Evolutionary conservation across 2,797 vertebrate genomes (phyloP), one percentile per base, ranked within the genome.

Genomic region (Neoniphon sammara): DNA sequence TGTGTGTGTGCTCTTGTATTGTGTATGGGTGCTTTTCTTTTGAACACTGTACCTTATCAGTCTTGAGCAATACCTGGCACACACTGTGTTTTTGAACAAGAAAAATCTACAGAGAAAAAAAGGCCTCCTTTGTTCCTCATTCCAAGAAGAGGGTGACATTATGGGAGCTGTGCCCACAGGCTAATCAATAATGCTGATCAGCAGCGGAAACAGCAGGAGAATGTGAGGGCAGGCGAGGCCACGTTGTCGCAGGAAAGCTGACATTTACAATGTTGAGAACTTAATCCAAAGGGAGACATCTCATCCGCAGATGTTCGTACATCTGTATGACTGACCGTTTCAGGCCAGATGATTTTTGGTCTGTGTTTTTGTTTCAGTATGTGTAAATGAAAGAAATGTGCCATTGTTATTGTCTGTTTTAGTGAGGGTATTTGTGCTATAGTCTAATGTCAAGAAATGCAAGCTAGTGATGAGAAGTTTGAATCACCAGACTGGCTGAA

Each of bases 181-280:
- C 30, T 65, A 83, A 92, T 91, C 91, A 89, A 90, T 91, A 90
- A 87, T 79, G 70, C 78, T 84, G 80, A 89, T 87, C 72, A 87
- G 60, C 39, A 76, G 25, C 65, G 72, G 69, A 73, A 78, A 80
- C 56, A 76, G 56, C 67, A 63, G 69, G 68, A 31, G 69, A 85
- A 65, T 77, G 18, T 59, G 34, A 31, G 4, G 71, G 72, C 66
- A 39, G 75, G 53, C 59, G 55, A 66, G 62, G 58, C 0, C 49
- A 0, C 9, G 46, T 62, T 70, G 76, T 56, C 63, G 52, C 18
- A 53, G 44, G 46, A 70, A 80, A 77, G 61, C 66, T 63, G 44
- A 79, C 76, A 59, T 83, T 75, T 42, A 77, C 66, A 75, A 64
- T 23, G 53, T 21, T 70, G 55, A 76, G 73, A 60, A 68, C 75